Base-by-base conservation (phyloP, 1,140 invertebrate species). In the Trichomalopsis sarcophagae region DNA sequence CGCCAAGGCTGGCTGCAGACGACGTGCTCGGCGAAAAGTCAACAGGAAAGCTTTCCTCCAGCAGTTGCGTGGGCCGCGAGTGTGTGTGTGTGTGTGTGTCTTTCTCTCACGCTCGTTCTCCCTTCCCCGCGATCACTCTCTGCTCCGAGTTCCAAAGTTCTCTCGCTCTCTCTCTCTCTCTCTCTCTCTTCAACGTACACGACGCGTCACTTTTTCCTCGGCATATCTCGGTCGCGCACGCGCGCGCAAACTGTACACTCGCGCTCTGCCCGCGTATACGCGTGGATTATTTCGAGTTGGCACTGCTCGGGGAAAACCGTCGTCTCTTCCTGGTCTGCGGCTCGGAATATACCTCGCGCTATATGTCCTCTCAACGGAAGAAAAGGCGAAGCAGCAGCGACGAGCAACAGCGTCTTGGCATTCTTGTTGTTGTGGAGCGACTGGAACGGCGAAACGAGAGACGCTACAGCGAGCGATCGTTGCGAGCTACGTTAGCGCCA, bases 121-220 rank as follows among this genome's bases (percentile, higher is more conserved):
- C 71, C 40, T 44, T 84, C 86, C 80, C 75, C 27, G 27, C 27
- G 27, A 27, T 44, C 62, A 17, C 82, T 73, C 66, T 69, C 30
- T 47, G 33, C 33, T 36, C 2, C 33, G 33, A 36, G 33, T 0
- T 36, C 33, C 33, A 6, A 36, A 30, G 40, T 36, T 36, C 79
- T 82, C 86, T 87, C 89, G 88, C 88, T 89, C 55, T 50, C 7
- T 73, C 68, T 50, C 10, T 81, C 76, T 66, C 14, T 71, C 87
- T 81, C 36, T 68, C 87, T 62, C 55, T 30, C 84, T 71, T 76
- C n/a, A n/a, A 50, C 50, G 30, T 50, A 14, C 10, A 62, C 62
- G 55, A 84, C 55, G 76, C 87, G 86, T 82, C 80, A 81, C 81
- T 87, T 88, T 89, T 87, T 84, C 89, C 66, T 78, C 62, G 62